Base-by-base conservation (phyloP, 2,888 invertebrate species). In the Lochmaea capreae region DNA sequence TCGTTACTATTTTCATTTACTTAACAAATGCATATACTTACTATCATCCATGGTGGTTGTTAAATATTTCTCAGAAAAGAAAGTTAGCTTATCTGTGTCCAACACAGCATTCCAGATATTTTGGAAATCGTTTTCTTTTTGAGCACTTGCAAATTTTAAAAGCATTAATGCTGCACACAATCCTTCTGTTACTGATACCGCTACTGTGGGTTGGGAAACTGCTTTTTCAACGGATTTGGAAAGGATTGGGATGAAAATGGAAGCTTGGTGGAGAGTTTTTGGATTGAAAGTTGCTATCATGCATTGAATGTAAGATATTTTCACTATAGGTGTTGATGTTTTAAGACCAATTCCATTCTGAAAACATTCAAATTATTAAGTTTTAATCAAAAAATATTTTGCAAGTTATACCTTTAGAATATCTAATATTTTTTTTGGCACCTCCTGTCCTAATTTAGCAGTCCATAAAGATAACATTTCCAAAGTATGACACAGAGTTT, bases 381-480 rank as follows among this genome's bases (percentile, higher is more conserved):
- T 18, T 14, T 46, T 3, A 12, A 16, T 42, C 4, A 42, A 52
- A 42, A 65, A 65, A 16, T n/a, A 14, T n/a, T 43, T 46, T 42
- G 33, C 33, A 74, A 59, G 5, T 61, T 46, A 52, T 81, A 89
- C 89, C 86, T 91, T 91, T 81, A 94, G 91, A 71, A 89, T 88
- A 57, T 93, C 91, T 0, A 93, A 86, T 11, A 95, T 87, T 79
- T 89, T 90, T 74, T 90, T 89, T 1, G 94, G 93, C 49, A 94
- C 88, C 76, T 90, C 90, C n/a, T 88, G 90, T 1, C 88, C 87
- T 77, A 93, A 91, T 83, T 92, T 91, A 16, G 86, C 83, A 66
- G 93, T 91, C 98, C 97, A 98, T 33, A 92, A 86, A 9, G 93
- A 90, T 86, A 97, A 90, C 91, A 94, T 93, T 81, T 95, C 93